A percentile compares a stretch with the other conserved stretches of the same genome.
phyloP scores from a whole-genome alignment of 2,888 invertebrate genomes.

The Urechis unicinctus region DNA sequence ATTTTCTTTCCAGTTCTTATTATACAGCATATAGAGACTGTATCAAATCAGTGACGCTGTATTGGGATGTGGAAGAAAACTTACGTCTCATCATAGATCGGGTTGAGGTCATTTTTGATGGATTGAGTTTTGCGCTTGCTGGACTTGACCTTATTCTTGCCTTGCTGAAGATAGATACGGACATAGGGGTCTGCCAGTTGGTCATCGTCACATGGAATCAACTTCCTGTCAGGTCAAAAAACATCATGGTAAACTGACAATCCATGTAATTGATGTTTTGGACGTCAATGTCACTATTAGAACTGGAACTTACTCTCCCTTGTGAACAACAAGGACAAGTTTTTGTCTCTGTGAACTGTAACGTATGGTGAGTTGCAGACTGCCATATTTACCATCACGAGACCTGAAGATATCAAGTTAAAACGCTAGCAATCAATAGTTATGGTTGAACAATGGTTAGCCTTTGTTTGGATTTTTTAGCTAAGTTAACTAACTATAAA shows the following conservation, averaged over 20 bases:
- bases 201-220: slow-evolving; percentile 40
- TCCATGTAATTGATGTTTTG: background rate
- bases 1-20: background rate
- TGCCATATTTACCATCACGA: slow-evolving; percentile 36
- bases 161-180: slow-evolving; percentile 42
- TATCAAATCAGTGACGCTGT: too few species aligned
- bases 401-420: too few species aligned
- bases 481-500: too few species aligned
- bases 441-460: too few species aligned
- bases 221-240: slow-evolving; percentile 7
- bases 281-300: background rate
- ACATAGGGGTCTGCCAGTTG: slow-evolving; percentile 46
- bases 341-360: slow-evolving; percentile 79
- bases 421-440: too few species aligned
- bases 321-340: slow-evolving; percentile 77
- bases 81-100: slow-evolving; percentile 76
- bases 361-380: slow-evolving; percentile 76
- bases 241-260: background rate
- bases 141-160: slow-evolving; percentile 29
- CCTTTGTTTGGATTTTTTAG: too few species aligned
- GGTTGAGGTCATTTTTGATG: slow-evolving; percentile 85
- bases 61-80: too few species aligned
- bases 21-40: too few species aligned
- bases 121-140: slow-evolving; percentile 45
- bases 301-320: slow-evolving; percentile 69